A percentile compares a stretch with the other conserved stretches of the same genome.
These are phyloP conservation scores for Saccostrea cuccullata DNA, from an alignment of 1,140 invertebrate genomes.

Conservation along the genomic window DNA sequence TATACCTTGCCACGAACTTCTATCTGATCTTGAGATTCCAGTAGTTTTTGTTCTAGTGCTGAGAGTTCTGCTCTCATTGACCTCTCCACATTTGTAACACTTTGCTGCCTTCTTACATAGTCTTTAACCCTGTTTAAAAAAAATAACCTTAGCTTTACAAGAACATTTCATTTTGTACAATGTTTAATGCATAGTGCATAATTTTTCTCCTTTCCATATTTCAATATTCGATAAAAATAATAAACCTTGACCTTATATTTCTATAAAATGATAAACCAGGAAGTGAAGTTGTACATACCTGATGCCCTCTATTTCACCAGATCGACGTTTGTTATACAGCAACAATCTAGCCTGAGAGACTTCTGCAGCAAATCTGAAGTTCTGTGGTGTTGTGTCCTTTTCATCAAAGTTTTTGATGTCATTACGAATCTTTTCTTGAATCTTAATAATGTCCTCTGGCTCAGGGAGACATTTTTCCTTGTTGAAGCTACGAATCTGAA, in stretches of 20 bases:
- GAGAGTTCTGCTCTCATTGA: not conserved
- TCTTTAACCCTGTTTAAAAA: not conserved
- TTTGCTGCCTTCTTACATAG: not conserved
- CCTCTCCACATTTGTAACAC: not conserved
- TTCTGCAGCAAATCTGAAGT: not conserved
- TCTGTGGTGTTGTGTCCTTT: not conserved
- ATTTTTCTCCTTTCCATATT: no score
- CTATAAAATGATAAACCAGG: not conserved
- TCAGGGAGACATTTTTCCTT: constrained; percentile 5
- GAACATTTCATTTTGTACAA: not conserved
- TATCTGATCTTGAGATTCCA: not conserved
- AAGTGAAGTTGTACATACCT: constrained; percentile 10
- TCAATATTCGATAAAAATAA: no score
- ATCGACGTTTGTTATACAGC: constrained; percentile 29
- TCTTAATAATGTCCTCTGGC: constrained; percentile 18
- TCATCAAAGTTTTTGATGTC: not conserved
- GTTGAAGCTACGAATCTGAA: constrained; percentile 25
- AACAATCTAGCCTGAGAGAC: constrained; percentile 4
- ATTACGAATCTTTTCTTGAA: not conserved
- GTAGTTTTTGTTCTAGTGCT: not conserved
- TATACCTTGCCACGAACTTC: not conserved
- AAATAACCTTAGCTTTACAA: not conserved
- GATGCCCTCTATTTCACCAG: constrained; percentile 38
- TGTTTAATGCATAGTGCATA: not conserved
- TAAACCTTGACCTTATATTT: not conserved